A percentile compares a stretch with the other conserved stretches of the same genome.
phyloP scores from a whole-genome alignment of 64 coral and sea anemone species.

The Montipora sp. region DNA sequence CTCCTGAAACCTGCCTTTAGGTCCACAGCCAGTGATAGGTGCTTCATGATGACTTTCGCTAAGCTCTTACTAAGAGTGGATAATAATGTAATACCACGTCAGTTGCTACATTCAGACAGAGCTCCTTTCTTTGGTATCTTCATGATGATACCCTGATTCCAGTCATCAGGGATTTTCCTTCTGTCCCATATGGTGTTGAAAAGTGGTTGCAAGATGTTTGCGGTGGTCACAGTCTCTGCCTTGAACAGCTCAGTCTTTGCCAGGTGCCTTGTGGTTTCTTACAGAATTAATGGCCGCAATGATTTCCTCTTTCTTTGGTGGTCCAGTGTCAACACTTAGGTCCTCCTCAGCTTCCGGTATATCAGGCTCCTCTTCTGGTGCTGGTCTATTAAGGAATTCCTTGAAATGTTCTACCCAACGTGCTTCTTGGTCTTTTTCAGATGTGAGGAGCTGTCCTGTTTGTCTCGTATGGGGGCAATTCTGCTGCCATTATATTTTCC shows the following conservation, averaged over 20 bases:
- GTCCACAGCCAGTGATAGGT: constrained; percentile 20
- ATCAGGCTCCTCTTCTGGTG: constrained; percentile 17
- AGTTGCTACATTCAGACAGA: constrained; percentile 11
- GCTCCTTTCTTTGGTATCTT: constrained; percentile 29
- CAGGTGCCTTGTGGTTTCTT: constrained; percentile 14
- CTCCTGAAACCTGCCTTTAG: constrained; percentile 9
- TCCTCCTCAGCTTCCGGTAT: constrained; percentile 33
- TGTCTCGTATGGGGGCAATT: constrained; percentile 22
- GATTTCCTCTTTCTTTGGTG: constrained; percentile 1
- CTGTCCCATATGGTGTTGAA: background rate
- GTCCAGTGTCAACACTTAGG: constrained; percentile 13
- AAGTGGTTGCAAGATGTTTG: background rate
- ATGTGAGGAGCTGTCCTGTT: constrained; percentile 19
- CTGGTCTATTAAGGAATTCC: constrained; percentile 22
- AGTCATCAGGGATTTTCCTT: constrained; percentile 33
- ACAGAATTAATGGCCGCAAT: constrained; percentile 3
- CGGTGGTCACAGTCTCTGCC: constrained; percentile 1
- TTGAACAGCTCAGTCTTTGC: constrained; percentile 39
- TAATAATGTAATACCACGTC: constrained; percentile 18
- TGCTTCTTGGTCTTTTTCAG: constrained; percentile 37
- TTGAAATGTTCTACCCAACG: background rate
- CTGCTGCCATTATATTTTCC: constrained; percentile 9
- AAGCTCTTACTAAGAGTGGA: background rate
- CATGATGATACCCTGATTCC: constrained; percentile 13
- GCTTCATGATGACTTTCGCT: background rate